Conservation (phyloP, 2,113 vertebrate species). For the Neogobius melanostomus region DNA sequence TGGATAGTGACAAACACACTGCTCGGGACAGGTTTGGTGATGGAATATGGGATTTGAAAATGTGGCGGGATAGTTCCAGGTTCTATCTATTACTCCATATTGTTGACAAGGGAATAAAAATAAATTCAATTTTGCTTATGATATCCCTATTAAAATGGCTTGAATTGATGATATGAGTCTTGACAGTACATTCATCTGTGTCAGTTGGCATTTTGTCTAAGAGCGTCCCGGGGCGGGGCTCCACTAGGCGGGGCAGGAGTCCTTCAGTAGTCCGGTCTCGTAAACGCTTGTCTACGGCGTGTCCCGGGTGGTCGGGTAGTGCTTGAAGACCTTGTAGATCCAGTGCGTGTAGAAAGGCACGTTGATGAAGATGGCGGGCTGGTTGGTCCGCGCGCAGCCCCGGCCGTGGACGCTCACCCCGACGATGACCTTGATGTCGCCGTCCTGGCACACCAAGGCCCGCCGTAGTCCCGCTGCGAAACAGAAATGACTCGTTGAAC, state of each 20-base stretch:
- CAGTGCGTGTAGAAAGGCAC: conserved; percentile 93
- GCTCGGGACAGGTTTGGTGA: too few species aligned
- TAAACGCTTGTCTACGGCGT: conserved; percentile 37
- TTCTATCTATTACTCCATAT: too few species aligned
- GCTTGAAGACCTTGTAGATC: conserved; percentile 91
- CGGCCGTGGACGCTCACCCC: conserved; percentile 94
- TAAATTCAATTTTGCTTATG: not conserved
- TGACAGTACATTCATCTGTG: conserved; percentile 1
- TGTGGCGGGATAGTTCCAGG: too few species aligned
- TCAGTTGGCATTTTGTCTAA: conserved; percentile 3
- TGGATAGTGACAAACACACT: too few species aligned
- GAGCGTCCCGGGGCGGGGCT: conserved; percentile 23
- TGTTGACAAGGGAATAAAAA: too few species aligned
- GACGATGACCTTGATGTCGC: conserved; percentile 87
- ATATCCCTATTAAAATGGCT: too few species aligned
- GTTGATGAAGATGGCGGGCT: conserved; percentile 91
- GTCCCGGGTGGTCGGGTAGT: conserved; percentile 65
- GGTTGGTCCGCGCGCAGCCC: conserved; percentile 89
- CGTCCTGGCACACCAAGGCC: conserved; percentile 93
- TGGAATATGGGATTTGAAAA: too few species aligned
- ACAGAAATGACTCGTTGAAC: conserved; percentile 19
- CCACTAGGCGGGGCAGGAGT: conserved; percentile 9
- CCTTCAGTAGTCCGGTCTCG: conserved; percentile 10
- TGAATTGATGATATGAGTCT: not conserved
- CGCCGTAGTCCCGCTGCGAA: conserved; percentile 91